A percentile compares a stretch with the other conserved stretches of the same genome.
Evolutionary conservation across 2,113 vertebrate species (phyloP).

Genomic region (Muscicapa adusta): DNA sequence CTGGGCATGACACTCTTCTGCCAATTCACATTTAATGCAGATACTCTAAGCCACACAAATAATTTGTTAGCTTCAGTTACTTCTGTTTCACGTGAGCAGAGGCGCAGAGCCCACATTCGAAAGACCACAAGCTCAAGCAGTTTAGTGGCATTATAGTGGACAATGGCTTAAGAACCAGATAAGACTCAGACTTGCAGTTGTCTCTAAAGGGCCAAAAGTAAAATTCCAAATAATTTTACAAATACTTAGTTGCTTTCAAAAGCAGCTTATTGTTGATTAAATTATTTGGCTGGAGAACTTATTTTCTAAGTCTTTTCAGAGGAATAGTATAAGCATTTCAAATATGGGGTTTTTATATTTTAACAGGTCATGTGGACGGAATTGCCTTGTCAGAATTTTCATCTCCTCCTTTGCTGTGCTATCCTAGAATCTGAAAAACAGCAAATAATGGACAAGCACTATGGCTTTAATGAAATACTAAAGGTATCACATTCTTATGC

Average conservation of each 20-base stretch:
- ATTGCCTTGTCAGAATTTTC: conserved; percentile 93
- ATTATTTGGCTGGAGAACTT: background rate
- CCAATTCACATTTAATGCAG: background rate
- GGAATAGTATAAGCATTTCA: background rate
- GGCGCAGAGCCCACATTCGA: background rate
- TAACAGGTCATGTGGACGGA: conserved; percentile 94
- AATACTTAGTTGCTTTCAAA: background rate
- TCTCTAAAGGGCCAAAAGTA: background rate
- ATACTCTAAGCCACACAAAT: background rate
- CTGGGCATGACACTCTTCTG: background rate
- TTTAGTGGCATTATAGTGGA: background rate
- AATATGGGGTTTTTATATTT: background rate
- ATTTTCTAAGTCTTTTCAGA: background rate
- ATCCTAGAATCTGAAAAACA: conserved; percentile 95
- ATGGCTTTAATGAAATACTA: conserved; percentile 94
- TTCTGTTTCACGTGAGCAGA: background rate
- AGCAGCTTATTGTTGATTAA: background rate
- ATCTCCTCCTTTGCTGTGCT: conserved; percentile 94
- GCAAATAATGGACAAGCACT: conserved; percentile 95
- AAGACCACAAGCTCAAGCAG: background rate
- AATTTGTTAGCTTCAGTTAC: background rate
- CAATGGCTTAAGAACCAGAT: background rate
- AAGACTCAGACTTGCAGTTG: background rate
- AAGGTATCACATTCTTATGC: conserved; percentile 75
- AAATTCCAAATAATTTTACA: background rate